Conservation (phyloP, 2,113 vertebrate species). For the Hystrix brachyura region DNA sequence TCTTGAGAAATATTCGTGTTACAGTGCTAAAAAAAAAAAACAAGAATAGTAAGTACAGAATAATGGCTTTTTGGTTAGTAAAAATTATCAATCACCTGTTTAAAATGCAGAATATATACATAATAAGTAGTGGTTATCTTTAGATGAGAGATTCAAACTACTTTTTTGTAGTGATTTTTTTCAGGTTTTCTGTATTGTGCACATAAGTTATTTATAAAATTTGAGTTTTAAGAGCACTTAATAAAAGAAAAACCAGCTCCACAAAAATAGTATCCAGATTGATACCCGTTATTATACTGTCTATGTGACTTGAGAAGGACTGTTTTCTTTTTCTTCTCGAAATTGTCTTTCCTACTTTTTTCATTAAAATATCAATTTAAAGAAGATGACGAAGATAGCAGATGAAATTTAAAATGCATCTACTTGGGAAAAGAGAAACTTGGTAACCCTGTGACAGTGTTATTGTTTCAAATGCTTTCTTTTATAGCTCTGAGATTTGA, state of each 20-base stretch:
- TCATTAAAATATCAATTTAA: constrained; percentile 66
- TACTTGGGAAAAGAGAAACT: constrained; percentile 50
- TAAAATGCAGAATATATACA: neutral
- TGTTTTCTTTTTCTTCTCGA: constrained; percentile 68
- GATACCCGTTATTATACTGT: constrained; percentile 71
- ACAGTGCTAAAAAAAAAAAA: constrained; percentile 16
- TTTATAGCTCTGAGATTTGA: constrained; percentile 2
- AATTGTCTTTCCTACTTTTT: constrained; percentile 69
- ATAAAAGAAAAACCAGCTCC: constrained; percentile 69
- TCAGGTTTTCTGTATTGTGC: constrained; percentile 55
- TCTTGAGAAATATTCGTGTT: constrained; percentile 5
- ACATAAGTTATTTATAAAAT: constrained; percentile 73
- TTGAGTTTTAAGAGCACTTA: constrained; percentile 70
- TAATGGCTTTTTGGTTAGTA: constrained; percentile 41
- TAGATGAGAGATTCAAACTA: constrained; percentile 9
- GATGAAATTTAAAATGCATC: constrained; percentile 63
- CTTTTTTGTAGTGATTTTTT: constrained; percentile 48
- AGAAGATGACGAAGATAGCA: constrained; percentile 61
- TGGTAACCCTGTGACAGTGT: neutral
- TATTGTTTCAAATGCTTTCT: constrained; percentile 53
- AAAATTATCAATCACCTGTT: constrained; percentile 47
- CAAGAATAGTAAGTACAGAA: neutral
- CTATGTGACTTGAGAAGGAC: constrained; percentile 62
- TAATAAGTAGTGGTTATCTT: constrained; percentile 27
- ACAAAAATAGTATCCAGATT: constrained; percentile 59